Evolutionary conservation across 2,797 vertebrate species (phyloP).

Genomic region (Pangasius larnaudii): DNA sequence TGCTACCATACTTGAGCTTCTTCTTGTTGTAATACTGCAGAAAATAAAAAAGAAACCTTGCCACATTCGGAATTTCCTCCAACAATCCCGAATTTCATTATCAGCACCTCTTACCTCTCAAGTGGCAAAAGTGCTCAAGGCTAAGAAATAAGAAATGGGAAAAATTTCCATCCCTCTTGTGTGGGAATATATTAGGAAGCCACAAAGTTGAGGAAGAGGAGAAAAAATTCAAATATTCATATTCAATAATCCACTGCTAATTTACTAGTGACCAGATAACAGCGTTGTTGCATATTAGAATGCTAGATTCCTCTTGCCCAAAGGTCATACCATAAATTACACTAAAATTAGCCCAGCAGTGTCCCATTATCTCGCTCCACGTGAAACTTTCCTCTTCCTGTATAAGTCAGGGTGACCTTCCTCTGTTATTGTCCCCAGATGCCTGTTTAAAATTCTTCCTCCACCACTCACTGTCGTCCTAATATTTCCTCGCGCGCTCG

Average conservation of each 20-base stretch:
- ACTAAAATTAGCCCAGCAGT: conserved; percentile 78
- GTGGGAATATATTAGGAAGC: conserved; percentile 61
- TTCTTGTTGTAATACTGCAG: conserved; percentile 6
- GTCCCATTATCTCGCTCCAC: conserved; percentile 77
- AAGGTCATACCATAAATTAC: conserved; percentile 72
- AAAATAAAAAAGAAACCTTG: background rate
- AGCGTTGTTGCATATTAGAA: conserved; percentile 69
- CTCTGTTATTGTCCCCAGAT: conserved; percentile 68
- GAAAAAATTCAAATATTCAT: conserved; percentile 71
- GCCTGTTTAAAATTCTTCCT: conserved; percentile 67
- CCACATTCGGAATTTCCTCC: conserved; percentile 16
- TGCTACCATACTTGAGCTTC: background rate
- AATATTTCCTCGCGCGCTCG: conserved; percentile 57
- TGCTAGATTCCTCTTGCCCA: conserved; percentile 61
- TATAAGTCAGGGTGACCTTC: conserved; percentile 77
- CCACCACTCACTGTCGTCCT: conserved; percentile 63
- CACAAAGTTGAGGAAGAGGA: conserved; percentile 34
- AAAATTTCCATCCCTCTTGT: conserved; percentile 55
- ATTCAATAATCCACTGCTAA: conserved; percentile 68
- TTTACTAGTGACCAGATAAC: conserved; percentile 67
- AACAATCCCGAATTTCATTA: conserved; percentile 32
- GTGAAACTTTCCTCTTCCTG: conserved; percentile 68
- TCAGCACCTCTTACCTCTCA: conserved; percentile 19
- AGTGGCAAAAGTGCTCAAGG: conserved; percentile 50
- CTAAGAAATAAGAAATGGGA: conserved; percentile 38